phyloP scores from a whole-genome alignment of 2,113 vertebrate genomes.

The Pollachius pollachius region DNA sequence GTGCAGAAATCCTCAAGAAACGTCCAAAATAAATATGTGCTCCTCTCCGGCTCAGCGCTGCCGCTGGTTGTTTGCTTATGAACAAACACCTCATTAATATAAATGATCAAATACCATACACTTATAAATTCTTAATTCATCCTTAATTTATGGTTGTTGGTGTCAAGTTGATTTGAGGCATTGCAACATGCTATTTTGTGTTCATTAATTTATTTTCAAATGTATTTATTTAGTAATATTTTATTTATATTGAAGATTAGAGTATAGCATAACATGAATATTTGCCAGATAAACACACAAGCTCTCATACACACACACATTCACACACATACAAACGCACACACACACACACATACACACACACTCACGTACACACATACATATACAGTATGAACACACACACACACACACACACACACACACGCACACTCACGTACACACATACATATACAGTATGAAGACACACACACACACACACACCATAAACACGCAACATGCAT shows the following conservation, averaged over 20 bases:
- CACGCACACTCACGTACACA: neutral
- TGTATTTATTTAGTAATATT: neutral
- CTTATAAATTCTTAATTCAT: constrained; percentile 46
- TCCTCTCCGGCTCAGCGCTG: constrained; percentile 23
- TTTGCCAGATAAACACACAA: constrained; percentile 5
- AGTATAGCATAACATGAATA: neutral
- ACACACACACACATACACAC: too few species aligned
- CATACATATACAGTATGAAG: constrained; percentile 47
- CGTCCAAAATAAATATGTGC: constrained; percentile 35
- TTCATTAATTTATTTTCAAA: neutral
- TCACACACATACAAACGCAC: too few species aligned
- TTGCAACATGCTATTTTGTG: constrained; percentile 9
- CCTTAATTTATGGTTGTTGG: constrained; percentile 30
- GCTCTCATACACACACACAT: too few species aligned
- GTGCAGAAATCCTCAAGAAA: constrained; percentile 48
- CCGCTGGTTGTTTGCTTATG: constrained; percentile 49
- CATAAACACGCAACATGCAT: constrained; percentile 29
- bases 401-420: too few species aligned
- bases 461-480: too few species aligned
- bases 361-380: too few species aligned
- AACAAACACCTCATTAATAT: constrained; percentile 53
- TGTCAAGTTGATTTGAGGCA: constrained; percentile 11
- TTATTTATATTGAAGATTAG: neutral
- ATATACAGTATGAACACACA: too few species aligned
- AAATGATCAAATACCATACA: constrained; percentile 35